Evolutionary conservation across 2,888 invertebrate genomes (phyloP).

Genomic region (Ophraella communa): DNA sequence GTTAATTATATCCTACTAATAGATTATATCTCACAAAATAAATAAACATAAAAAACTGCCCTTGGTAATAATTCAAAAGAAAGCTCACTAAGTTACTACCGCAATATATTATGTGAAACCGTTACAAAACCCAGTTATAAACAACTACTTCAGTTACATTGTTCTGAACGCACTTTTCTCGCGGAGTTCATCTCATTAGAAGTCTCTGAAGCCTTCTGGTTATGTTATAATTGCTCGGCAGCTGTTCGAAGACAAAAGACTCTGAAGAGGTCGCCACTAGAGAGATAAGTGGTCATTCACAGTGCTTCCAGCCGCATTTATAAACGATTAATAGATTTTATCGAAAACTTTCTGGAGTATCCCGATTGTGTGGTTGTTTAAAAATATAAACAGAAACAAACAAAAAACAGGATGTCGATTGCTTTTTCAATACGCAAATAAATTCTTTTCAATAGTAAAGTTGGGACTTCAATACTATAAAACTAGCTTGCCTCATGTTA

Average conservation of each 20-base stretch:
- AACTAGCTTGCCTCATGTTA: no score
- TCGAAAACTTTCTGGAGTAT: conserved; percentile 34
- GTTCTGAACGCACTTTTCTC: conserved; percentile 29
- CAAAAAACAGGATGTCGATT: conserved; percentile 26
- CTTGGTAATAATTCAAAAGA: no score
- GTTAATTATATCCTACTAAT: no score
- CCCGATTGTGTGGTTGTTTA: conserved; percentile 16
- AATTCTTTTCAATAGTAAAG: no score
- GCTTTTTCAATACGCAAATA: no score
- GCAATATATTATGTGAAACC: conserved; percentile 19
- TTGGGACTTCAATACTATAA: no score
- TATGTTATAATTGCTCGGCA: conserved; percentile 56
- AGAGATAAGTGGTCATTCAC: conserved; percentile 39
- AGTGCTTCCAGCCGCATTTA: conserved; percentile 47
- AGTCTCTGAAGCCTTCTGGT: conserved; percentile 42
- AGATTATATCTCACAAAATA: no score
- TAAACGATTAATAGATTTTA: conserved; percentile 51
- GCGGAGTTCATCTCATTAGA: conserved; percentile 43
- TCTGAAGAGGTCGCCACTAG: conserved; percentile 50
- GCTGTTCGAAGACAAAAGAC: conserved; percentile 54
- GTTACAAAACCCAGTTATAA: conserved; percentile 15
- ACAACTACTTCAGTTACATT: conserved; percentile 30
- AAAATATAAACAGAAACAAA: conserved; percentile 28
- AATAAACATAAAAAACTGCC: background rate
- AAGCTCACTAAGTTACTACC: no score